Evolutionary conservation across 23 tunicate genomes (phyloP), one percentile per base, ranked within the genome.

Genomic region (Corella eumyota): DNA sequence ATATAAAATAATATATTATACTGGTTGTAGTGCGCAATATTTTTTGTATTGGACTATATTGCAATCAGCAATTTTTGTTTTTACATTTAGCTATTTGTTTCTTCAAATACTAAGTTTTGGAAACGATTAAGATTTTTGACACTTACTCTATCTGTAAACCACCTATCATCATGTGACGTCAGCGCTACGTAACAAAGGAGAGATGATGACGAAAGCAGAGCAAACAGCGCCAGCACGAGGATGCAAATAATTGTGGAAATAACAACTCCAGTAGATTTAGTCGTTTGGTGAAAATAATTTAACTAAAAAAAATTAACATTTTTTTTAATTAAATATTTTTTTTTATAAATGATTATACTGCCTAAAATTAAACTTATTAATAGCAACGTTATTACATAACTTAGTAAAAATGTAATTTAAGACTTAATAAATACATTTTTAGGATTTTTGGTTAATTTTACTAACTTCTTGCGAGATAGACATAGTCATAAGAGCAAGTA

Each of bases 131-230:
- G 5, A 59, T 27, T 53, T 11, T 53, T 0, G 34, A 9, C 36
- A 45, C 68, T 53, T 56, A 84, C 94, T 69, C 94, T 40, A 56
- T 84, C 94, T 7, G 94, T 84, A 33, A 84, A 84, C 94, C 94
- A 84, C 30, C 94, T 47, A 31, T 84, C 83, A 63, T 84, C 94
- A 72, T 84, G 94, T 64, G 94, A 75, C 65, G 83, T 69, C 77
- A 84, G 56, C 15, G 94, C 71, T 25, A 84, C 25, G 61, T 84
- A 84, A 29, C 69, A 35, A 11, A 64, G 52, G 34, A 84, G 61
- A 6, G 83, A 57, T 2, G 83, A 61, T 23, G 75, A 63, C 36
- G 76, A 63, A 67, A 83, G 63, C 55, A 84, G 56, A 32, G 64
- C 67, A 17, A 84, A 52, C 33, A 68, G 67, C 4, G 32, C 58